Conservation (phyloP, 2,113 vertebrate species). For the Forbesichthys agassizii region DNA sequence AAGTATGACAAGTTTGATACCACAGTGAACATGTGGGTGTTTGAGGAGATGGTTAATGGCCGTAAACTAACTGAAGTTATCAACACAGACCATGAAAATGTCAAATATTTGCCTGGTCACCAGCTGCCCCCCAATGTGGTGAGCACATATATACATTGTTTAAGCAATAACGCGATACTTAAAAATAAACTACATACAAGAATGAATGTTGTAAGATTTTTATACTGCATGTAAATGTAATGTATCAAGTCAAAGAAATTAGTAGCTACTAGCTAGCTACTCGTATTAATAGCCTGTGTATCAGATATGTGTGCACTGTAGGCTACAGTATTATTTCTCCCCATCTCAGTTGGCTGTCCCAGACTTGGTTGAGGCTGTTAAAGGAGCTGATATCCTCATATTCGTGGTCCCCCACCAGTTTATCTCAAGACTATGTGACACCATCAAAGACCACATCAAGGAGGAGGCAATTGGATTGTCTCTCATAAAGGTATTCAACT, state of each 20-base stretch:
- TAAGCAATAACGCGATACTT: neutral
- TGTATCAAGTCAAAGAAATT: no score
- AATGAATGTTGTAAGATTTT: neutral
- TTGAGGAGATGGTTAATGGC: constrained; percentile 86
- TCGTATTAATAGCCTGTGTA: no score
- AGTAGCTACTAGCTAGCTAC: no score
- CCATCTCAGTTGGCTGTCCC: constrained; percentile 85
- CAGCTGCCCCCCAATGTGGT: constrained; percentile 95
- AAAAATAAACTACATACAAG: neutral
- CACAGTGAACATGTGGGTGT: constrained; percentile 94
- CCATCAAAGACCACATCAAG: constrained; percentile 90
- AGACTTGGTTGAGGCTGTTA: constrained; percentile 85
- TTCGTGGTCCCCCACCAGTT: constrained; percentile 98
- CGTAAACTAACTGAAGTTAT: constrained; percentile 93
- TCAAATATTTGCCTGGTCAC: constrained; percentile 94
- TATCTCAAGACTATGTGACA: constrained; percentile 85
- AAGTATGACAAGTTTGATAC: constrained; percentile 82
- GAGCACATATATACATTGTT: constrained; percentile 39
- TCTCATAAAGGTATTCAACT: constrained; percentile 87
- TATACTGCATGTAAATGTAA: neutral
- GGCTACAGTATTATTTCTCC: neutral
- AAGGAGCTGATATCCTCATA: constrained; percentile 86
- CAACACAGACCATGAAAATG: constrained; percentile 92
- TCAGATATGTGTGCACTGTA: no score
- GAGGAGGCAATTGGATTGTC: constrained; percentile 86